A percentile compares a stretch with the other conserved stretches of the same genome.
Conservation (phyloP, 2,797 vertebrate species). For the Echeneis naucrates region DNA sequence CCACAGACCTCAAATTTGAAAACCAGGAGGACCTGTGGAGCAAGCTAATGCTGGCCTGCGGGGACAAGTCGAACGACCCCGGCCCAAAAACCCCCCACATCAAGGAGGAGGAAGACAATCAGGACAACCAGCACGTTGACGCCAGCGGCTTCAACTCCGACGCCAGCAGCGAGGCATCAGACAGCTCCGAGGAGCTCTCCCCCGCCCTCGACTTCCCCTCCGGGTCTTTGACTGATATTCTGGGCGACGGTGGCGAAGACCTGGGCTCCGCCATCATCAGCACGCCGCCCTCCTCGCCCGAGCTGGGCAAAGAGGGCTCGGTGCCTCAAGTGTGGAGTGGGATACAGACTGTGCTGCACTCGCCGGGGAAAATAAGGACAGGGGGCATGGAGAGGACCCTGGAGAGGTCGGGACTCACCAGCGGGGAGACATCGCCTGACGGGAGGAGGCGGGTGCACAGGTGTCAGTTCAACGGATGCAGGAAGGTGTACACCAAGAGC, state of each 20-base stretch:
- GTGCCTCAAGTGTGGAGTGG: slow-evolving; percentile 87
- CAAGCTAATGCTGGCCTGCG: slow-evolving; percentile 98
- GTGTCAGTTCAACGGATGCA: slow-evolving; percentile 98
- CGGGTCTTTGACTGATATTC: slow-evolving; percentile 90
- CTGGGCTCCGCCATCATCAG: slow-evolving; percentile 93
- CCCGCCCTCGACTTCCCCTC: slow-evolving; percentile 96
- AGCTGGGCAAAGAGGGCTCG: slow-evolving; percentile 89
- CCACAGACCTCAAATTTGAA: slow-evolving; percentile 96
- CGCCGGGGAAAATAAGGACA: slow-evolving; percentile 90
- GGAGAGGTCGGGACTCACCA: slow-evolving; percentile 89
- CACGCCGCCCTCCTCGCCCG: slow-evolving; percentile 97
- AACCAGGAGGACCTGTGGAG: slow-evolving; percentile 98
- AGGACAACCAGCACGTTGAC: slow-evolving; percentile 92
- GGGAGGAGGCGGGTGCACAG: slow-evolving; percentile 94
- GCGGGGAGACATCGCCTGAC: slow-evolving; percentile 92
- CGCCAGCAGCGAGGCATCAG: slow-evolving; percentile 95
- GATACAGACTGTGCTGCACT: slow-evolving; percentile 89
- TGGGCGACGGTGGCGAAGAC: slow-evolving; percentile 87
- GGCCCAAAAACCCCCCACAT: slow-evolving; percentile 81
- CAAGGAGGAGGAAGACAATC: slow-evolving; percentile 90
- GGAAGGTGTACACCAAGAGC: slow-evolving; percentile 99
- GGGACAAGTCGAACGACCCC: slow-evolving; percentile 89
- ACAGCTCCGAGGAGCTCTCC: slow-evolving; percentile 98
- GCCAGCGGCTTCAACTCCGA: slow-evolving; percentile 97
- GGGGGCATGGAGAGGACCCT: slow-evolving; percentile 88